These are phyloP conservation scores for Atopsyche davidsoni DNA, from an alignment of 1,140 invertebrate genomes.

Conservation along the genomic window DNA sequence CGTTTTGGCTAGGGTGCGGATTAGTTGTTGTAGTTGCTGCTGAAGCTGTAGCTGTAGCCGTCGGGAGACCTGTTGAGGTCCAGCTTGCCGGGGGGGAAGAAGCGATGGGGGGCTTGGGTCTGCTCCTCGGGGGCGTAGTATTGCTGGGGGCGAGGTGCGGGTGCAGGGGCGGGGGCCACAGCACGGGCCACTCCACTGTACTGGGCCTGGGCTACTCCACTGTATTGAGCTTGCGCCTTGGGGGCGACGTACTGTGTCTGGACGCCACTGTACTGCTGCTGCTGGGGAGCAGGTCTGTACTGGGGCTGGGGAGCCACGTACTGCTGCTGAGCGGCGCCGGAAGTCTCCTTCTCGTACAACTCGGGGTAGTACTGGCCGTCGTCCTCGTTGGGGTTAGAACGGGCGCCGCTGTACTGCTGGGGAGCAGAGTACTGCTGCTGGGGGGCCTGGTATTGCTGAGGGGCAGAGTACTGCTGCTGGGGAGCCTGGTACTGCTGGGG, in stretches of 20 bases:
- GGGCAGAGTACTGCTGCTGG: constrained; percentile 42
- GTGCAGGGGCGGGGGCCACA: constrained; percentile 35
- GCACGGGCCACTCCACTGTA: constrained; percentile 42
- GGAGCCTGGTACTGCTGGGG: constrained; percentile 50
- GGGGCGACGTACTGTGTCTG: constrained; percentile 41
- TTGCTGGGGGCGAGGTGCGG: constrained; percentile 32
- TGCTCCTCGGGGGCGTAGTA: constrained; percentile 52
- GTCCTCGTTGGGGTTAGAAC: constrained; percentile 48
- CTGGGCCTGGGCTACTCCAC: constrained; percentile 42
- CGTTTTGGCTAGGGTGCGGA: constrained; percentile 14
- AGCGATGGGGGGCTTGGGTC: constrained; percentile 62
- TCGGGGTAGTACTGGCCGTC: constrained; percentile 53
- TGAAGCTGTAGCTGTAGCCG: constrained; percentile 76
- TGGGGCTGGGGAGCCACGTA: constrained; percentile 37
- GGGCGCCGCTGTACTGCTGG: constrained; percentile 34
- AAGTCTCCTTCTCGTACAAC: constrained; percentile 43
- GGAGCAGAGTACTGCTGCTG: constrained; percentile 31
- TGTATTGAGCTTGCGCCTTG: constrained; percentile 43
- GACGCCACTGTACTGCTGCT: constrained; percentile 37
- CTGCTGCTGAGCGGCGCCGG: constrained; percentile 37
- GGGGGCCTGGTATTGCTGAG: constrained; percentile 45
- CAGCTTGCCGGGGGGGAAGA: constrained; percentile 76
- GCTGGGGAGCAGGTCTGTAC: constrained; percentile 33
- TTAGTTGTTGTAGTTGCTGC: constrained; percentile 38
- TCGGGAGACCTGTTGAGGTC: constrained; percentile 76